These are phyloP conservation scores for Xylota segnis DNA, from an alignment of 2,888 invertebrate species.

Conservation along the genomic window DNA sequence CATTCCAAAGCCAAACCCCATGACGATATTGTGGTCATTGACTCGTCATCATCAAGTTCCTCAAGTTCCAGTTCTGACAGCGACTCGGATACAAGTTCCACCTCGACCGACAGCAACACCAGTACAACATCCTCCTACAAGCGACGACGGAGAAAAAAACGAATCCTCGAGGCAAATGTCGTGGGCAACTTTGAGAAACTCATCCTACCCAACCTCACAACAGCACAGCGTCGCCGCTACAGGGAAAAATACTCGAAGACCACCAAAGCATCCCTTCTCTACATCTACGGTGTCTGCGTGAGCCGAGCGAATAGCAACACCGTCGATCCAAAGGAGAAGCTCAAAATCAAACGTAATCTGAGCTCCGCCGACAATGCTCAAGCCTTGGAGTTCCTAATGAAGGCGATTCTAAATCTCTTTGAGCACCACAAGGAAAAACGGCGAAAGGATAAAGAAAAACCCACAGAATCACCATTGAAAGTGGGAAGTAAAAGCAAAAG, in stretches of 20 bases:
- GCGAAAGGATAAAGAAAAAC: constrained; percentile 34
- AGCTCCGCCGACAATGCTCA: constrained; percentile 80
- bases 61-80: constrained; percentile 77
- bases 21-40: constrained; percentile 76
- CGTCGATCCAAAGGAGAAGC: constrained; percentile 78
- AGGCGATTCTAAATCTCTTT: constrained; percentile 81
- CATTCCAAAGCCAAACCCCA: constrained; percentile 37
- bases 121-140: constrained; percentile 76
- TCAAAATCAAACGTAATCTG: constrained; percentile 81
- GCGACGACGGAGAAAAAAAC: constrained; percentile 78
- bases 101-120: constrained; percentile 76
- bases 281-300: constrained; percentile 81
- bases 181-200: constrained; percentile 82
- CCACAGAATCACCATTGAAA: neutral
- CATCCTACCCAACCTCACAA: constrained; percentile 80
- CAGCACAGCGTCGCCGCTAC: constrained; percentile 79
- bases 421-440: constrained; percentile 78
- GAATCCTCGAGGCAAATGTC: constrained; percentile 80
- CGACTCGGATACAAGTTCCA: constrained; percentile 70
- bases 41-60: constrained; percentile 77
- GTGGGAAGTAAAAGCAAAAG: constrained; percentile 16
- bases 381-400: constrained; percentile 81
- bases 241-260: constrained; percentile 79
- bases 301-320: constrained; percentile 46
- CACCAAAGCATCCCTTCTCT: constrained; percentile 79